Evolutionary conservation across 2,888 invertebrate species (phyloP).

Genomic region (Abscondita cerata): DNA sequence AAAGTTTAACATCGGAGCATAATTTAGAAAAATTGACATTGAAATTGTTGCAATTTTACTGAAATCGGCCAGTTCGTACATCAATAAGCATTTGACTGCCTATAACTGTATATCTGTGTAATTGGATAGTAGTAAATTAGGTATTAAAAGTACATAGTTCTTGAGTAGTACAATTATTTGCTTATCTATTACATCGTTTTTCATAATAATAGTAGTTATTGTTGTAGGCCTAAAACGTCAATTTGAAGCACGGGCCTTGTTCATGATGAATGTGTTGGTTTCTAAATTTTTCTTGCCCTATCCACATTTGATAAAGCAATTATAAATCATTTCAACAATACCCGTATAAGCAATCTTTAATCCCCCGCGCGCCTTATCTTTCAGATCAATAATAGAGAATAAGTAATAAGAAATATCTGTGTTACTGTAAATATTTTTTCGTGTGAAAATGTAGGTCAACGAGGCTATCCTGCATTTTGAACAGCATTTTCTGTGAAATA

Average conservation of each 20-base stretch:
- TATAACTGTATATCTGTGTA: neutral
- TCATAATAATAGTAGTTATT: no score
- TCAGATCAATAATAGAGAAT: conserved; percentile 25
- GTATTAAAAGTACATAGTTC: no score
- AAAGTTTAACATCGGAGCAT: no score
- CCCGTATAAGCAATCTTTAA: conserved; percentile 31
- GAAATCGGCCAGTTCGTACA: conserved; percentile 23
- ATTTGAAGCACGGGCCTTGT: no score
- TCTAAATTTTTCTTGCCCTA: no score
- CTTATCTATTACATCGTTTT: no score
- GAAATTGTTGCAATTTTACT: conserved; percentile 1
- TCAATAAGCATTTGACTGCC: conserved; percentile 15
- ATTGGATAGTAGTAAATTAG: no score
- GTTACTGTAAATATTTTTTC: conserved; percentile 28
- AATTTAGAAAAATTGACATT: neutral
- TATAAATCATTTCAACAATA: conserved; percentile 18
- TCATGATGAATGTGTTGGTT: no score
- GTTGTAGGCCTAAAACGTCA: no score
- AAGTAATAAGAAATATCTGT: conserved; percentile 32
- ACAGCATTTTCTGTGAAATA: neutral
- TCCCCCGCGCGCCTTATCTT: conserved; percentile 34
- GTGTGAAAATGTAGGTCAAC: conserved; percentile 13
- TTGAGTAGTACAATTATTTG: no score
- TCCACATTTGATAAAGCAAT: no score
- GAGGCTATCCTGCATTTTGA: conserved; percentile 13